Conservation (phyloP, 2,888 invertebrate genomes). For the Pyrrhia umbra region DNA sequence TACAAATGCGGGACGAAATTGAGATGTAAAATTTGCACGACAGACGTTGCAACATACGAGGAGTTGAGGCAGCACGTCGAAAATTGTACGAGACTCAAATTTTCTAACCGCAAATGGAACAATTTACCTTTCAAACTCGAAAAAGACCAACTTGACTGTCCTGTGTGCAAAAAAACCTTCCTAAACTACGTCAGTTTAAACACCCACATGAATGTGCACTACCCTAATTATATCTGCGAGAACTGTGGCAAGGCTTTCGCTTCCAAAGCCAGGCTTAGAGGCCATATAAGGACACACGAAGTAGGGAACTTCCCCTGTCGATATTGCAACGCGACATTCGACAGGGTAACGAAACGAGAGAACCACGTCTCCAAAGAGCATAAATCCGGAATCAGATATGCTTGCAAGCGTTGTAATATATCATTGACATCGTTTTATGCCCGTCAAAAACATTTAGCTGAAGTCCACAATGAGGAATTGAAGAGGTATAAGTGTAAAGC, state of each 20-base stretch:
- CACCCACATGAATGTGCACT: conserved; percentile 89
- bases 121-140: conserved; percentile 84
- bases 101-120: conserved; percentile 71
- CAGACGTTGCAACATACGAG: conserved; percentile 74
- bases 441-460: conserved; percentile 84
- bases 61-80: conserved; percentile 77
- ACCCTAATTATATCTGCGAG: conserved; percentile 87
- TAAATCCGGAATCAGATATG: conserved; percentile 82
- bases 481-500: conserved; percentile 87
- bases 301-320: conserved; percentile 84
- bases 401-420: conserved; percentile 83
- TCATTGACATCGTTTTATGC: conserved; percentile 84
- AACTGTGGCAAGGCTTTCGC: conserved; percentile 89
- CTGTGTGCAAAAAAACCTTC: conserved; percentile 82
- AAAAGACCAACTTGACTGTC: conserved; percentile 85
- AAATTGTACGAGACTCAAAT: conserved; percentile 74
- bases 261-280: conserved; percentile 84
- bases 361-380: conserved; percentile 87
- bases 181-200: conserved; percentile 84
- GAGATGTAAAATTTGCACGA: conserved; percentile 81
- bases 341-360: conserved; percentile 83
- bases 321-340: conserved; percentile 82
- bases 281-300: conserved; percentile 89
- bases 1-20: conserved; percentile 70
- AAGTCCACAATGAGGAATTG: conserved; percentile 84